Evolutionary conservation across 2,797 vertebrate genomes (phyloP).

Genomic region (Setipinna tenuifilis): DNA sequence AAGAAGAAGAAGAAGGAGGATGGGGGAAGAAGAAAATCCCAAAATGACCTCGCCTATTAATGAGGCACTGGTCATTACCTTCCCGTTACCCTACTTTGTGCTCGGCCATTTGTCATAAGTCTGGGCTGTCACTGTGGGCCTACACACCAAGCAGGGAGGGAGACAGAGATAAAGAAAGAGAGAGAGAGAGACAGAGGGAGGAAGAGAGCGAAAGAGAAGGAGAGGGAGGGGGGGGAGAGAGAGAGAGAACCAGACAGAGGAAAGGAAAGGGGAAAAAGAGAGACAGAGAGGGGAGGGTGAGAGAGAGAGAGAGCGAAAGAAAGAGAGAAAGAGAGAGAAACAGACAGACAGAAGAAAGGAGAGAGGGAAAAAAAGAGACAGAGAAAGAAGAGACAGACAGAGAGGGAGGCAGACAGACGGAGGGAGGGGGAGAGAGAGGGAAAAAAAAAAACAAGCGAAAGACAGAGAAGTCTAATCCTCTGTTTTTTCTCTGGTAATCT

Average conservation of each 20-base stretch:
- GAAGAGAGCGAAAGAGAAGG: slow-evolving; percentile 26
- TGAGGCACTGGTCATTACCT: slow-evolving; percentile 67
- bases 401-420: no score
- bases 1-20: neutral
- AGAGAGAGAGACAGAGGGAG: no score
- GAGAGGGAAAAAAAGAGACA: neutral
- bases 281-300: neutral
- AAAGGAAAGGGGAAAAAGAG: no score
- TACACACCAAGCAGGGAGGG: neutral
- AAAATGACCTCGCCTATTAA: slow-evolving; percentile 65
- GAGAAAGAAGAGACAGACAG: neutral
- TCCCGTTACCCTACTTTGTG: slow-evolving; percentile 62
- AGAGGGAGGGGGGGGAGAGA: slow-evolving; percentile 10
- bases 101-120: slow-evolving; percentile 69
- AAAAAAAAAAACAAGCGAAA: neutral
- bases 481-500: neutral
- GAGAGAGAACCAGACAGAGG: no score
- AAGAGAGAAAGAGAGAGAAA: neutral
- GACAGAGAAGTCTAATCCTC: slow-evolving; percentile 1
- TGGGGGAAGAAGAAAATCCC: slow-evolving; percentile 7
- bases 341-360: neutral
- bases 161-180: no score
- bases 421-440: neutral
- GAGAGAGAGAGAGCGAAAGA: neutral
- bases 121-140: slow-evolving; percentile 48